Evolutionary conservation across 2,797 vertebrate genomes (phyloP).

Genomic region (Thripadectes ignobilis): DNA sequence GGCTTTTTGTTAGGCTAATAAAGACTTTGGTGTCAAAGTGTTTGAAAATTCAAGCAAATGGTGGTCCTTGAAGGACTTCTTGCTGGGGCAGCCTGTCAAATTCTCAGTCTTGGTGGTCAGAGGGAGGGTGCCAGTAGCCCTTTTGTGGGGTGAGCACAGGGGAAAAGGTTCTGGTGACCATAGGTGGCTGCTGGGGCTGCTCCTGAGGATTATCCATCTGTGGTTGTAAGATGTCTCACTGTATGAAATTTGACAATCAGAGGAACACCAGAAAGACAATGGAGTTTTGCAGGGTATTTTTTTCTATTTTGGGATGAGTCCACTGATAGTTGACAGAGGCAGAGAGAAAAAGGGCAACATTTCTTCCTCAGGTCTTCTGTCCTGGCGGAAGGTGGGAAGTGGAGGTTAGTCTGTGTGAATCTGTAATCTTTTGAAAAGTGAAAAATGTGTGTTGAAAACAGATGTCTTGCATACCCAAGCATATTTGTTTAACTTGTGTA

Average conservation of each 20-base stretch:
- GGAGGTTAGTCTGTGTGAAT: constrained; percentile 7
- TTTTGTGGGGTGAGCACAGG: not conserved
- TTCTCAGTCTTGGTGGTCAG: not conserved
- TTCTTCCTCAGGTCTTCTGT: not conserved
- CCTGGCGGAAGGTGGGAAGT: not conserved
- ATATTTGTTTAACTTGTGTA: constrained; percentile 16
- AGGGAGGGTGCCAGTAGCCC: not conserved
- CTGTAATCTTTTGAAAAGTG: constrained; percentile 36
- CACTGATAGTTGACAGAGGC: not conserved
- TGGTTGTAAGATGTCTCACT: not conserved
- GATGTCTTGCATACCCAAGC: constrained; percentile 22
- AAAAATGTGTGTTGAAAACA: constrained; percentile 19
- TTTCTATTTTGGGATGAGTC: not conserved
- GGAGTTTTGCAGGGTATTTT: not conserved
- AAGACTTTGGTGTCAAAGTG: not conserved
- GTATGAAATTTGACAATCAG: not conserved
- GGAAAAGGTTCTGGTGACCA: not conserved
- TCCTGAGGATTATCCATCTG: not conserved
- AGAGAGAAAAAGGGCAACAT: not conserved
- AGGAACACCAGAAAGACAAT: not conserved
- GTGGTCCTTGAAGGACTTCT: not conserved
- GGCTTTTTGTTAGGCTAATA: not conserved
- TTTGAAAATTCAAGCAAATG: not conserved
- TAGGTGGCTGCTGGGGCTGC: not conserved
- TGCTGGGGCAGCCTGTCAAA: not conserved